A percentile compares a stretch with the other conserved stretches of the same genome.
These are phyloP conservation scores for Lytechinus variegatus DNA, from an alignment of 35 echinoderm and acorn worm species.

Conservation along the genomic window DNA sequence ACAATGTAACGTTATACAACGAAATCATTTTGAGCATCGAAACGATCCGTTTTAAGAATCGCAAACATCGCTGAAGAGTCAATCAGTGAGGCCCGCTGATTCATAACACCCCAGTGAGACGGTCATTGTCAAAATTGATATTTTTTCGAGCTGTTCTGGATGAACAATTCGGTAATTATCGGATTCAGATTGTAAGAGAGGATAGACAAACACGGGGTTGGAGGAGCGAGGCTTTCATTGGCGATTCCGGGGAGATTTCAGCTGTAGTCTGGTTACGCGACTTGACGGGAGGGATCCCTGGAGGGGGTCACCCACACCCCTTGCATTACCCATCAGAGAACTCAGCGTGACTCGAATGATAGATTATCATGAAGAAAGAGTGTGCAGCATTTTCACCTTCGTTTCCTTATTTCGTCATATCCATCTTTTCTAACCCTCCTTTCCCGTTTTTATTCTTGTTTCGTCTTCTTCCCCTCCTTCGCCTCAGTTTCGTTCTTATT, in stretches of 20 bases:
- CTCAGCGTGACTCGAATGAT: background rate
- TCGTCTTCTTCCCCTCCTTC: background rate
- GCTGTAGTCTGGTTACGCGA: background rate
- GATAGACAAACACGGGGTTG: background rate
- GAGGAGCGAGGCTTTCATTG: background rate
- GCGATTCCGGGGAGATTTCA: background rate
- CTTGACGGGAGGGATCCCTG: background rate
- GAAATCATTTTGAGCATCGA: background rate
- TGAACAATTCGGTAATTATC: constrained; percentile 5
- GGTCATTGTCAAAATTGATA: background rate
- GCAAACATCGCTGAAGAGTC: background rate
- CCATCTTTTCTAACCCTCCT: background rate
- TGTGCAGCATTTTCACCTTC: background rate
- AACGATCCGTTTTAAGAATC: background rate
- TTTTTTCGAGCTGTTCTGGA: background rate
- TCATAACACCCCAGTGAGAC: background rate
- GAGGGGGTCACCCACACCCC: background rate
- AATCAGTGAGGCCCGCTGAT: background rate
- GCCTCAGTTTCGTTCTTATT: too few species aligned
- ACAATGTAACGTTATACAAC: background rate
- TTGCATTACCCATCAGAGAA: background rate
- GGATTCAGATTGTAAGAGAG: background rate
- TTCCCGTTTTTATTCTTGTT: background rate
- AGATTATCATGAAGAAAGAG: background rate
- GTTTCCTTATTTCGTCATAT: background rate